A percentile compares a stretch with the other conserved stretches of the same genome.
Evolutionary conservation across 2,888 invertebrate genomes (phyloP).

Genomic region (Phalangium opilio): DNA sequence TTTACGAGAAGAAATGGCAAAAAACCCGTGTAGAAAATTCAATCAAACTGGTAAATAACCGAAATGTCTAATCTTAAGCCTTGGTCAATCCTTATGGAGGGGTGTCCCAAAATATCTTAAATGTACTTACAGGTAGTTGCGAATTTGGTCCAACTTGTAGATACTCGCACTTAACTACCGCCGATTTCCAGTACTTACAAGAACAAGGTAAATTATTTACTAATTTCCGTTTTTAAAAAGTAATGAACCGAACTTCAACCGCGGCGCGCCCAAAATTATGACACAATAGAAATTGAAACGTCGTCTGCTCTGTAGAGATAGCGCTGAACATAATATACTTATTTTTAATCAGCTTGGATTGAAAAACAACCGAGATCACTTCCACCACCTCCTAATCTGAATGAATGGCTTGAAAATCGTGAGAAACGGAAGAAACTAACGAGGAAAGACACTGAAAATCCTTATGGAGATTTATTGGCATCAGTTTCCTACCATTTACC

Average conservation of each 20-base stretch:
- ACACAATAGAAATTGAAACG: no score
- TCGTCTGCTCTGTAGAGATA: no score
- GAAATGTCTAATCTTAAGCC: not conserved
- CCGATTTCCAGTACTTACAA: slow-evolving; percentile 40
- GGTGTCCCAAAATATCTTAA: no score
- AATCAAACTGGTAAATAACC: slow-evolving; percentile 34
- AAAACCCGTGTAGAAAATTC: slow-evolving; percentile 46
- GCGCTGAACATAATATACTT: no score
- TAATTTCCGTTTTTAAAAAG: no score
- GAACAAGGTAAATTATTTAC: slow-evolving; percentile 11
- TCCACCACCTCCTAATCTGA: not conserved
- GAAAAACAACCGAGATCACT: no score
- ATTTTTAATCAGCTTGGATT: no score
- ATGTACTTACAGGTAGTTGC: slow-evolving; percentile 11
- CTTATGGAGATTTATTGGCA: not conserved
- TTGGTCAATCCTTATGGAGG: no score
- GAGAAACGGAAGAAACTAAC: not conserved
- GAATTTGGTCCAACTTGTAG: slow-evolving; percentile 48
- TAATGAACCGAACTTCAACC: no score
- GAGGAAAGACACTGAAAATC: not conserved
- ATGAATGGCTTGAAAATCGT: not conserved
- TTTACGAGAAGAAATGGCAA: slow-evolving; percentile 44
- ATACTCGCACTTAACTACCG: slow-evolving; percentile 49
- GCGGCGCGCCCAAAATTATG: no score
- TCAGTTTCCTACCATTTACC: slow-evolving; percentile 8